These are phyloP conservation scores for Pedionomus torquatus DNA, from an alignment of 2,113 vertebrate species.

Conservation along the genomic window DNA sequence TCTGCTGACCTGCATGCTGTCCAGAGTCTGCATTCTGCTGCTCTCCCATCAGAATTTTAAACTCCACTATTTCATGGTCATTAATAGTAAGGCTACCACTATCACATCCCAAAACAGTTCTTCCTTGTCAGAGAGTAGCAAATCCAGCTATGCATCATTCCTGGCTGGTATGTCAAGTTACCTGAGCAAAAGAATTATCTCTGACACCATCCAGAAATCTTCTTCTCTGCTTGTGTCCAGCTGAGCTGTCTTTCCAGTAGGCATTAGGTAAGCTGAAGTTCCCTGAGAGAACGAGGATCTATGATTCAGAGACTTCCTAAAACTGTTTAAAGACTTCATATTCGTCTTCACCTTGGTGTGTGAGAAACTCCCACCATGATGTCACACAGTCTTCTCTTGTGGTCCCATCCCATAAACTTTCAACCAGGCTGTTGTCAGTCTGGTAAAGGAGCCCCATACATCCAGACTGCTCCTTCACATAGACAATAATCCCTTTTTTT, in stretches of 20 bases:
- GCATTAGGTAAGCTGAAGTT: background rate
- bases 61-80: background rate
- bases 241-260: background rate
- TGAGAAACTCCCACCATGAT: background rate
- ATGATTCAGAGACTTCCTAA: background rate
- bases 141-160: background rate
- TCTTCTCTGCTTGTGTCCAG: background rate
- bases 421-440: background rate
- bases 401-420: background rate
- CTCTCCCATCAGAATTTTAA: background rate
- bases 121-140: background rate
- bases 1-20: background rate
- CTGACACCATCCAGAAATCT: background rate
- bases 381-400: background rate
- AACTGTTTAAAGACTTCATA: background rate
- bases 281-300: background rate
- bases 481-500: background rate
- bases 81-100: background rate
- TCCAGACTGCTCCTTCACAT: background rate
- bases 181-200: background rate
- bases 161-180: background rate
- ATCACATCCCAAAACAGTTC: background rate
- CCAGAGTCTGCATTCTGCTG: background rate
- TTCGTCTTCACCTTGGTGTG: background rate
- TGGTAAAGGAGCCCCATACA: background rate